These are phyloP conservation scores for Salpingus planirostris DNA, from an alignment of 2,888 invertebrate species.

Conservation along the genomic window DNA sequence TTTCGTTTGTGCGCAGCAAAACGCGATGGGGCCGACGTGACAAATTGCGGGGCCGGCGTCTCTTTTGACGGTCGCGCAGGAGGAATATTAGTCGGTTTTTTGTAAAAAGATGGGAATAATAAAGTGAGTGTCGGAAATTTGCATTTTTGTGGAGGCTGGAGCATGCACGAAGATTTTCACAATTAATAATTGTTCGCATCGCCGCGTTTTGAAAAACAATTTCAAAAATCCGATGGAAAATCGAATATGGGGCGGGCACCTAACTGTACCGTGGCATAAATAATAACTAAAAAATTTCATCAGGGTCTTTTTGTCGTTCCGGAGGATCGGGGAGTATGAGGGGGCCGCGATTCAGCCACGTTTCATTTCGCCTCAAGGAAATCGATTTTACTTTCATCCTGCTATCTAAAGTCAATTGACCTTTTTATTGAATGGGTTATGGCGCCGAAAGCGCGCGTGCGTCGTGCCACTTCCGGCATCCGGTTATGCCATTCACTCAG, in stretches of 20 bases:
- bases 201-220: slow-evolving; percentile 15
- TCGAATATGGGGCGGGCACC: slow-evolving; percentile 13
- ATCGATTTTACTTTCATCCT: slow-evolving; percentile 32
- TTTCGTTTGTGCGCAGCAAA: no score
- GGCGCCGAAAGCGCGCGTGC: slow-evolving; percentile 19
- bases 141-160: no score
- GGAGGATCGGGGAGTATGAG: no score
- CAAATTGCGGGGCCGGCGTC: no score
- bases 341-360: slow-evolving; percentile 20
- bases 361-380: slow-evolving; percentile 28
- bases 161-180: no score
- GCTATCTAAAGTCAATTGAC: slow-evolving; percentile 32
- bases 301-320: slow-evolving; percentile 19
- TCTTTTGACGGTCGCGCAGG: no score
- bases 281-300: slow-evolving; percentile 23
- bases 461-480: slow-evolving; percentile 18
- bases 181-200: no score
- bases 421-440: slow-evolving; percentile 33
- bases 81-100: no score
- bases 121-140: no score
- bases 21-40: no score
- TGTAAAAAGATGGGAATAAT: no score
- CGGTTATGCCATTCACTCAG: slow-evolving; percentile 15
- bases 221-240: slow-evolving; percentile 16
- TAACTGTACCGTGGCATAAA: no score